phyloP scores from a whole-genome alignment of 2,888 invertebrate species.

The Chaetogeoica ovagalla region DNA sequence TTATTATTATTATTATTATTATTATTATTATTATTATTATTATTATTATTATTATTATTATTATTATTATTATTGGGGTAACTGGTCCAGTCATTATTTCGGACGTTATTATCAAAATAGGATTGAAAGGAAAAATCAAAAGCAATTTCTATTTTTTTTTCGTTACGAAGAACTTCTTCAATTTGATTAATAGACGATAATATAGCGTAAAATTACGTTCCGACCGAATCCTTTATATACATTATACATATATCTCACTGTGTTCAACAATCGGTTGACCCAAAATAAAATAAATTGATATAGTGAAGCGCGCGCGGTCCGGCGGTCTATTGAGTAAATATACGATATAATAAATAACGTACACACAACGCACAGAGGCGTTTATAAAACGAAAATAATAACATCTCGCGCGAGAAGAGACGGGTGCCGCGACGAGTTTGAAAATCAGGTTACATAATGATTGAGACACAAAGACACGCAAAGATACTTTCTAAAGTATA shows the following conservation, averaged over 20 bases:
- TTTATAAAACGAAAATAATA: background rate
- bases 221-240: background rate
- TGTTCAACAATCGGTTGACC: conserved; percentile 35
- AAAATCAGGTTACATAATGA: too few relatives aligned
- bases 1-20: too few relatives aligned
- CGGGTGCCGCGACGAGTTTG: too few relatives aligned
- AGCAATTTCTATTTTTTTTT: background rate
- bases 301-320: background rate
- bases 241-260: background rate
- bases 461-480: too few relatives aligned
- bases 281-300: conserved; percentile 13
- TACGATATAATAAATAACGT: too few relatives aligned
- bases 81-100: background rate
- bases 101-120: background rate
- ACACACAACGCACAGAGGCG: too few relatives aligned
- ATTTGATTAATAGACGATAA: conserved; percentile 12
- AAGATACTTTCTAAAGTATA: too few relatives aligned
- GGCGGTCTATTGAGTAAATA: conserved; percentile 13
- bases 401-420: background rate
- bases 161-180: background rate
- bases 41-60: too few relatives aligned
- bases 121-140: conserved; percentile 20
- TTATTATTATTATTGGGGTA: background rate
- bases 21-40: too few relatives aligned
- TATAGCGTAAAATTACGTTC: conserved; percentile 19